Evolutionary conservation across 2,888 invertebrate species (phyloP), one percentile per base, ranked within the genome.

Genomic region (Sabatieria punctata): DNA sequence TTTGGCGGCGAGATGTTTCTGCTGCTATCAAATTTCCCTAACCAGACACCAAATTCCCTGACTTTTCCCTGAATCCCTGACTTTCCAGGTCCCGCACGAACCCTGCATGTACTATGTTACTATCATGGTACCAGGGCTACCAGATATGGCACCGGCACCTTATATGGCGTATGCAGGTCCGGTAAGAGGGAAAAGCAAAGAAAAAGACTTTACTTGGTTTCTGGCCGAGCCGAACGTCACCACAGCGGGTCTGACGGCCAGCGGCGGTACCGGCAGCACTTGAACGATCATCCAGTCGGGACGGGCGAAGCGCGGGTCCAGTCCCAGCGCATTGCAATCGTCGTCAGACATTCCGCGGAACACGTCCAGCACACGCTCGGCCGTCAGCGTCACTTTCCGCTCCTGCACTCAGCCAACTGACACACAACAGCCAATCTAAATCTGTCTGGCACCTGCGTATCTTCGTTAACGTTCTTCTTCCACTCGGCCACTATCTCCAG

Each of bases 271-370:
- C 0, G 97, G 97, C 49, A 97, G 68, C 13, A 91, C 91, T 2
- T 95, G 93, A 4, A 89, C 77, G 54, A 99, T 82, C 95, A 99
- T 95, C 95, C 97, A 99, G 72, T 99, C 97, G 4, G 97, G 97
- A 43, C 97, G 76, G 0, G 95, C 86, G 51, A 58, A 70, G 22
- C 54, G 52, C 0, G 93, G 91, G 68, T 97, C 93, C 89, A 99
- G 89, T 38, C 78, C 78, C 56, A 93, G 72, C 46, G 21, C 11
- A 11, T 82, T 79, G 53, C 89, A 88, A 66, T 97, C 97, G 65
- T 97, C 97, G 68, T 97, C 95, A 55, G 81, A 79, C 44, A 91
- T 86, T 60, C 85, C 83, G 68, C 89, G 59, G 35, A 97, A 76
- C 54, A 99, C 89, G 71, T 97, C 97, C 77, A 85, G 83, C 1